Evolutionary conservation across 1,140 invertebrate species (phyloP), one percentile per base, ranked within the genome.

Genomic region (Cephus cinctus): DNA sequence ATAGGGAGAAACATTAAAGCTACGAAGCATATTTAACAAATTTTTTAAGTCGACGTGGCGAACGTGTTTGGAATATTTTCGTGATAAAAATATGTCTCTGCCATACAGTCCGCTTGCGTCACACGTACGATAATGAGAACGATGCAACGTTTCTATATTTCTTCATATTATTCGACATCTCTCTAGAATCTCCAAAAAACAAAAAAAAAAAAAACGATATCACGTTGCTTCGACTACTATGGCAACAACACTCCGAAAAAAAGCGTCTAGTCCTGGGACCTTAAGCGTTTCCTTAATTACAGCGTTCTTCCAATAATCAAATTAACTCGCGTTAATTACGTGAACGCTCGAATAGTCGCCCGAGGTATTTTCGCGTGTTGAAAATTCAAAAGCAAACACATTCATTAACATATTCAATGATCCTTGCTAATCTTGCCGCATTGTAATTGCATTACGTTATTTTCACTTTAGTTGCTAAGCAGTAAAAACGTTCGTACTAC

Each of bases 291-390:
- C 22, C 16, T 35, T 41, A 23, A 12, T 47, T 20, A 32, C 27
- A 39, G 47, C 54, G 56, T 62, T 66, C 42, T 19, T 43, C 53
- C 52, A 40, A 57, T 11, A 23, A 47, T 38, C 39, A 46, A 64
- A 69, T 66, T 73, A 71, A 67, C 61, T 57, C 43, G 9, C 45
- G 53, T 63, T 65, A 63, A 68, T 58, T 54, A 58, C 50, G 60
- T 56, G 57, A 71, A 64, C 61, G 63, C 57, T 36, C 15, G 8
- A 36, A 5, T n/a, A 4, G 19, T 30, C 12, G 27, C 19, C 34
- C n/a, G n/a, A n/a, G n/a, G n/a, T n/a, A n/a, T n/a, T n/a, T n/a
- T n/a, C n/a, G n/a, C 19, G 3, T 11, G 34, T 36, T 36, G 14
- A 18, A 11, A 36, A 15, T 8, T 36, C 34, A 18, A 3, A 12